Conservation (phyloP, 2,797 vertebrate species). For the Gallinago nigripennis region DNA sequence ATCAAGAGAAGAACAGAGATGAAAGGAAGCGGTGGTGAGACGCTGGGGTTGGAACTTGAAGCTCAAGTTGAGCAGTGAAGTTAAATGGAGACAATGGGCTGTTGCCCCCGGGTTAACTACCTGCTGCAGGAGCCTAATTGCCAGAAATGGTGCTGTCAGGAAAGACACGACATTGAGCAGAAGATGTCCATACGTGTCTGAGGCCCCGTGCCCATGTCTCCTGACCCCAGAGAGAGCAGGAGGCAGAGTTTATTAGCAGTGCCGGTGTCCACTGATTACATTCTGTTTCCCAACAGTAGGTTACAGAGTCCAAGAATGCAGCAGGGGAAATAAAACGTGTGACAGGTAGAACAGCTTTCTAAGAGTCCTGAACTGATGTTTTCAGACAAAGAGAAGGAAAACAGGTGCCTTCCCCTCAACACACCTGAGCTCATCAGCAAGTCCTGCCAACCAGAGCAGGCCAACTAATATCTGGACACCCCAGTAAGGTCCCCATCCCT, state of each 20-base stretch:
- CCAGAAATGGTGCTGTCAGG: slow-evolving; percentile 33
- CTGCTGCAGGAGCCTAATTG: slow-evolving; percentile 58
- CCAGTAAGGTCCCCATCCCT: background rate
- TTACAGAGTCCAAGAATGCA: background rate
- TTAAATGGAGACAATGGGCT: slow-evolving; percentile 29
- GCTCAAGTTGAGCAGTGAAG: background rate
- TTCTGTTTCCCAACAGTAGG: background rate
- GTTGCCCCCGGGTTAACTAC: slow-evolving; percentile 52
- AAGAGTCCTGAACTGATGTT: background rate
- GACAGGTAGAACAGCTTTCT: background rate
- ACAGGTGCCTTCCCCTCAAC: background rate
- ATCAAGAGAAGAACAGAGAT: background rate
- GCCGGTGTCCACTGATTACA: slow-evolving; percentile 21
- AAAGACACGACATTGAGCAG: background rate
- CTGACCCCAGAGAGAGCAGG: background rate
- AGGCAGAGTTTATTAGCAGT: slow-evolving; percentile 29
- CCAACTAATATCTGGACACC: background rate
- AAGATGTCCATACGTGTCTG: background rate
- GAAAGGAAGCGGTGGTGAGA: background rate
- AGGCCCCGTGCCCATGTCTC: background rate
- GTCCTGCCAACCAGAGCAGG: background rate
- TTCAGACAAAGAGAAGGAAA: background rate
- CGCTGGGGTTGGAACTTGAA: background rate
- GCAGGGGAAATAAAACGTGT: background rate
- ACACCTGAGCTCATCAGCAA: background rate